Evolutionary conservation across 1,140 invertebrate species (phyloP).

Genomic region (Acyrthosiphon pisum): DNA sequence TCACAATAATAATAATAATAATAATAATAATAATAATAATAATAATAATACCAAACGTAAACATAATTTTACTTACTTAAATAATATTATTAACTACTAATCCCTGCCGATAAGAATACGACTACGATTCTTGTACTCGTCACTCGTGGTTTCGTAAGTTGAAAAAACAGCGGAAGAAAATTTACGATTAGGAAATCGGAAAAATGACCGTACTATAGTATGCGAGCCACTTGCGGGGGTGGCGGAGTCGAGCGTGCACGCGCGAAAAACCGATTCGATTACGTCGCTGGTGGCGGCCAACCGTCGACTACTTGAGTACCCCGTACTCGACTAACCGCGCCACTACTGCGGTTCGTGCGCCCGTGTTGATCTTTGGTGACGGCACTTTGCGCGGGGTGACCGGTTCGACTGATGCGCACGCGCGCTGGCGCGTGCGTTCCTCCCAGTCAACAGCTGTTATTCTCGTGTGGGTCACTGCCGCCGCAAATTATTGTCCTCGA

Average conservation of each 20-base stretch:
- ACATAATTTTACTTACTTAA: not conserved
- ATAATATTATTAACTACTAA: not conserved
- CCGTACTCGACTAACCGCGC: not conserved
- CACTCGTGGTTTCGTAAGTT: not conserved
- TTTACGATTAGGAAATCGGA: not conserved
- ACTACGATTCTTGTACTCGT: not conserved
- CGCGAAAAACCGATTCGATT: no score
- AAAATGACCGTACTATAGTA: not conserved
- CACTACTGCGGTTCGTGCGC: not conserved
- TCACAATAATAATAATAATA: no score
- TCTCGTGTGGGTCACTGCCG: not conserved
- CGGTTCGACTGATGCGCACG: constrained; percentile 17
- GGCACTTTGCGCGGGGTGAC: not conserved
- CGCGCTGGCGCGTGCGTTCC: not conserved
- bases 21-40: no score
- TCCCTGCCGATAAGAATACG: not conserved
- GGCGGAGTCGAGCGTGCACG: not conserved
- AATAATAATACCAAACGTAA: not conserved
- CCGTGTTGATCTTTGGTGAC: not conserved
- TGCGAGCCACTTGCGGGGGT: not conserved
- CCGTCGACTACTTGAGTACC: not conserved
- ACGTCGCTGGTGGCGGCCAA: not conserved
- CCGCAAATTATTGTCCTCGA: not conserved
- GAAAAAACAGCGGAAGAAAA: not conserved
- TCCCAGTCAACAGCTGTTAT: constrained; percentile 6